These are phyloP conservation scores for Leucophenga varia DNA, from an alignment of 1,140 invertebrate genomes.

Conservation along the genomic window DNA sequence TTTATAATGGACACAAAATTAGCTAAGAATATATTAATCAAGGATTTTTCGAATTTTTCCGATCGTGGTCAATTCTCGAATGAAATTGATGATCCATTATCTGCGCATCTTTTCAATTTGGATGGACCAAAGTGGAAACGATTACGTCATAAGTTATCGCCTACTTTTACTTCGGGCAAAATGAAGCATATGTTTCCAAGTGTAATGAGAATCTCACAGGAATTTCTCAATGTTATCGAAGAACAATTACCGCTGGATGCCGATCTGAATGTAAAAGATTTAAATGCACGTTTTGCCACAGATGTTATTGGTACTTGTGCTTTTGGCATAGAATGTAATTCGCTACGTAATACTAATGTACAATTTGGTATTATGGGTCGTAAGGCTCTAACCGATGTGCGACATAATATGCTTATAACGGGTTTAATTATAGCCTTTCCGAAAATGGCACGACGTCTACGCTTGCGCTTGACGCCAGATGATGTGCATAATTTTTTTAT, in stretches of 20 bases:
- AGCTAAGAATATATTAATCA: constrained; percentile 60
- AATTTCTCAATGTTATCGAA: constrained; percentile 25
- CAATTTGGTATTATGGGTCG: constrained; percentile 58
- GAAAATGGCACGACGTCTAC: constrained; percentile 25
- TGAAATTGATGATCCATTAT: constrained; percentile 59
- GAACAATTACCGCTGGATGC: constrained; percentile 25
- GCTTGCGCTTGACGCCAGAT: constrained; percentile 36
- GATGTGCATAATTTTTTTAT: constrained; percentile 59
- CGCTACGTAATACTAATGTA: constrained; percentile 59
- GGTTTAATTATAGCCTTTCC: constrained; percentile 43
- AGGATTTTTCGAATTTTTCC: constrained; percentile 63
- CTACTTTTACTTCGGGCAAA: constrained; percentile 63
- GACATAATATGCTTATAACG: constrained; percentile 30
- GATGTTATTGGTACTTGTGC: constrained; percentile 65
- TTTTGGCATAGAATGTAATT: constrained; percentile 64
- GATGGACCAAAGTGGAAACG: constrained; percentile 63
- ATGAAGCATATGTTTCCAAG: constrained; percentile 63
- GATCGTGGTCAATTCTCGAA: constrained; percentile 58
- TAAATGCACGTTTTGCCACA: constrained; percentile 60
- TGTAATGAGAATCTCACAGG: constrained; percentile 53
- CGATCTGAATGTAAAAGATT: constrained; percentile 45
- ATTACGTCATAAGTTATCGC: constrained; percentile 62
- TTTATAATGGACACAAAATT: constrained; percentile 49
- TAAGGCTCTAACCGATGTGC: constrained; percentile 33
- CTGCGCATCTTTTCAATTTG: constrained; percentile 59